Evolutionary conservation across 2,888 invertebrate species (phyloP).

Genomic region (Auanema sp.): DNA sequence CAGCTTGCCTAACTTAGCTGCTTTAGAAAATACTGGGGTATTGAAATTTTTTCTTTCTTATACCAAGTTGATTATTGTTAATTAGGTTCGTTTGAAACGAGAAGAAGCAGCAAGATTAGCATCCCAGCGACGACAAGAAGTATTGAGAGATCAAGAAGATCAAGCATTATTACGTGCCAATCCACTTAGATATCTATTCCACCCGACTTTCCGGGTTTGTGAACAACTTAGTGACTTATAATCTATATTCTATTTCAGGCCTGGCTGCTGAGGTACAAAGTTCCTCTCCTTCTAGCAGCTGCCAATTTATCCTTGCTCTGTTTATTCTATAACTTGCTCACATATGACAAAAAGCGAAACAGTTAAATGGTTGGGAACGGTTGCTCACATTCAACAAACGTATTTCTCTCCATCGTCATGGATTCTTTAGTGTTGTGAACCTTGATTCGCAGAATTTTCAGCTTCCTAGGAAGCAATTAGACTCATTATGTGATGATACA

Average conservation of each 20-base stretch:
- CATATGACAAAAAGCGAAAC: constrained; percentile 49
- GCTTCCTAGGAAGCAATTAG: too few relatives aligned
- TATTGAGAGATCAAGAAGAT: constrained; percentile 86
- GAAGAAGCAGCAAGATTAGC: constrained; percentile 86
- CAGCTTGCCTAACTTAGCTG: constrained; percentile 82
- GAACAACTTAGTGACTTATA: background rate
- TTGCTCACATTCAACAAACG: too few relatives aligned
- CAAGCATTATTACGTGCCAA: constrained; percentile 88
- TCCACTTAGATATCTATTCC: constrained; percentile 90
- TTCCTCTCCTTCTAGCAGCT: constrained; percentile 57
- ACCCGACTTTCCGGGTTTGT: constrained; percentile 92
- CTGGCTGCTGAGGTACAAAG: constrained; percentile 55
- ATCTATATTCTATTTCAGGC: constrained; percentile 30
- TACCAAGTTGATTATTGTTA: constrained; percentile 34
- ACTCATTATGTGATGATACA: too few relatives aligned
- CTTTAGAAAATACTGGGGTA: constrained; percentile 74
- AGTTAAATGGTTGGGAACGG: constrained; percentile 10
- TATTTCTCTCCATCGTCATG: too few relatives aligned
- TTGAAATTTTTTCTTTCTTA: constrained; percentile 24
- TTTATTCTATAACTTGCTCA: constrained; percentile 61
- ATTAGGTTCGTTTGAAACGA: constrained; percentile 36
- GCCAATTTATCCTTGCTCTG: constrained; percentile 59
- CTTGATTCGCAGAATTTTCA: too few relatives aligned
- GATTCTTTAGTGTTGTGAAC: too few relatives aligned
- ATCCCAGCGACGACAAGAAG: constrained; percentile 87